phyloP scores from a whole-genome alignment of 92 coral and sea anemone species.

The Zoanthus sociatus region DNA sequence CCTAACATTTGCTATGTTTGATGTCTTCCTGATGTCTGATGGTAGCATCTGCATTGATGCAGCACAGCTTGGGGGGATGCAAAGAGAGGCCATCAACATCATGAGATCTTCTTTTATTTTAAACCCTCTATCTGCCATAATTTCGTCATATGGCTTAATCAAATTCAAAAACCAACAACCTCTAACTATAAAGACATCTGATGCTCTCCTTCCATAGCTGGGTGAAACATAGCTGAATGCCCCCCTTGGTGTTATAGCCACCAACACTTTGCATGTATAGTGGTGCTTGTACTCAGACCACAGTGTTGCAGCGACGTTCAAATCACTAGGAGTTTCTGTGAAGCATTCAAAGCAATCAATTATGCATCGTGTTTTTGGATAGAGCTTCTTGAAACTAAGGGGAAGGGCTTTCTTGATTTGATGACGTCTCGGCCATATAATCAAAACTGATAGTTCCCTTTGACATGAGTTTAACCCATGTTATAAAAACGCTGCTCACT shows the following conservation, averaged over 20 bases:
- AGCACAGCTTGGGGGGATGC: conserved; percentile 73
- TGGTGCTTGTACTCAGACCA: conserved; percentile 23
- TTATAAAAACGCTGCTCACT: too few relatives aligned
- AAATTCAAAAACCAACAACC: conserved; percentile 65
- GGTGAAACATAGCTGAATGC: neutral
- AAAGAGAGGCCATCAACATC: conserved; percentile 64
- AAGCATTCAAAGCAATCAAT: conserved; percentile 69
- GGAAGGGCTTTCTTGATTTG: conserved; percentile 14
- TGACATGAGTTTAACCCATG: too few relatives aligned
- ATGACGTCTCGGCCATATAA: neutral
- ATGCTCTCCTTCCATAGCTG: too few relatives aligned
- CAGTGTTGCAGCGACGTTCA: conserved; percentile 69
- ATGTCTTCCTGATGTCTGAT: conserved; percentile 65
- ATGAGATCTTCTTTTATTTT: conserved; percentile 71
- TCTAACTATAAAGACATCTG: conserved; percentile 44
- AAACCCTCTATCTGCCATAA: conserved; percentile 34
- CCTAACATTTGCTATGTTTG: conserved; percentile 77
- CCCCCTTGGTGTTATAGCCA: neutral
- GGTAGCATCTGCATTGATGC: conserved; percentile 75
- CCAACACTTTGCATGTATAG: too few relatives aligned
- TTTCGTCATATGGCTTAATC: conserved; percentile 70
- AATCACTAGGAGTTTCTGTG: conserved; percentile 31
- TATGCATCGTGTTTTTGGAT: conserved; percentile 64
- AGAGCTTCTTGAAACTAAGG: conserved; percentile 40
- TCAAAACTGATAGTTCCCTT: too few relatives aligned